phyloP scores from a whole-genome alignment of 30 jellyfish, hydroid and myxozoan species.

The Chironex yamaguchii region DNA sequence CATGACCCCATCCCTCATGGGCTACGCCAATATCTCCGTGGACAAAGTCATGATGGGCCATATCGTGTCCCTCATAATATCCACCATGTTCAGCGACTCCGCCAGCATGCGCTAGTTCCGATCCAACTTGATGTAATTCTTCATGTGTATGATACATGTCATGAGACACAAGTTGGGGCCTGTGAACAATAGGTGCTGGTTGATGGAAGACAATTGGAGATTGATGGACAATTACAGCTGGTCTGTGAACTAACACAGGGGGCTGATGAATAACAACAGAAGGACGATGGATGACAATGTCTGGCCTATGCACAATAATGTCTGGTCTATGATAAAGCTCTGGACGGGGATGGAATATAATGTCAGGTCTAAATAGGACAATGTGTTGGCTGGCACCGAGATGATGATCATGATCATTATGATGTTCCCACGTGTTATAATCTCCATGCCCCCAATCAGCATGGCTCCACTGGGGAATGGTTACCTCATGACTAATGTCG shows the following conservation, averaged over 20 bases:
- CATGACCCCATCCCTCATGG: constrained; percentile 74
- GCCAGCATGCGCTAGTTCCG: constrained; percentile 89
- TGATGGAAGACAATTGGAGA: constrained; percentile 97
- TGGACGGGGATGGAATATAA: constrained; percentile 96
- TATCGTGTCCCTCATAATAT: constrained; percentile 38
- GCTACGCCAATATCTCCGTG: constrained; percentile 62
- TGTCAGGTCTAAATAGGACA: constrained; percentile 94
- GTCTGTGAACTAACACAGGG: constrained; percentile 96
- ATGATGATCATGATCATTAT: constrained; percentile 71
- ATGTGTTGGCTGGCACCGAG: constrained; percentile 86
- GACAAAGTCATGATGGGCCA: neutral
- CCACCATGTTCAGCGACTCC: constrained; percentile 79
- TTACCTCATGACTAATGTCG: constrained; percentile 55
- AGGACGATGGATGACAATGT: constrained; percentile 96
- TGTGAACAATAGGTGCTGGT: constrained; percentile 93
- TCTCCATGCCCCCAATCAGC: constrained; percentile 80
- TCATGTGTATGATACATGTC: constrained; percentile 87
- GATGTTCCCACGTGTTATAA: constrained; percentile 86
- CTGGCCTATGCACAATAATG: constrained; percentile 95
- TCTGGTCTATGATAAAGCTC: constrained; percentile 97
- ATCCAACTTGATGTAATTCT: constrained; percentile 92
- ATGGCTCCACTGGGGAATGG: constrained; percentile 51
- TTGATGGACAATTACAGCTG: constrained; percentile 93
- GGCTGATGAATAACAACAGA: constrained; percentile 97
- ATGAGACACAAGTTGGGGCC: constrained; percentile 94